Conservation (phyloP, 2,888 invertebrate species). For the Hypomecis atomaria region DNA sequence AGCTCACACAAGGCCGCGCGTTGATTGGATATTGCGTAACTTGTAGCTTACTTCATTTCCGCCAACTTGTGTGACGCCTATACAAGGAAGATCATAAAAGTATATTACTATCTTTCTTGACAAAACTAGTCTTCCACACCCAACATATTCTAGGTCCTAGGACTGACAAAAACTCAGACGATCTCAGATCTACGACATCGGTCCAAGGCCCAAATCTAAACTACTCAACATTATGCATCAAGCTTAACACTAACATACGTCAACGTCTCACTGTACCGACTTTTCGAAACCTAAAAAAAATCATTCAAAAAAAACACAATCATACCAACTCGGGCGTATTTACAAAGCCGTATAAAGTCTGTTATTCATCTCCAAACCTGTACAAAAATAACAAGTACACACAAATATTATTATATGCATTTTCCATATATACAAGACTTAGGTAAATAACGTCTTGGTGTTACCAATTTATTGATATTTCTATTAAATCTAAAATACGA, state of each 20-base stretch:
- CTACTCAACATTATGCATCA: slow-evolving; percentile 26
- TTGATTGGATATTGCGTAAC: too few species aligned
- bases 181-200: too few species aligned
- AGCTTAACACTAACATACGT: slow-evolving; percentile 22
- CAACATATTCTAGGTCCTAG: not conserved
- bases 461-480: slow-evolving; percentile 70
- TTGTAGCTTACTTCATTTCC: too few species aligned
- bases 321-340: slow-evolving; percentile 44
- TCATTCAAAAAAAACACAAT: slow-evolving; percentile 13
- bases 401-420: slow-evolving; percentile 45
- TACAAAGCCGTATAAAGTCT: slow-evolving; percentile 53
- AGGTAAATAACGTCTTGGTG: slow-evolving; percentile 71
- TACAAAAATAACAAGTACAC: slow-evolving; percentile 59
- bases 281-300: slow-evolving; percentile 14
- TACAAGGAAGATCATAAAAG: too few species aligned
- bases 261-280: slow-evolving; percentile 12
- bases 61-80: too few species aligned
- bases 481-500: slow-evolving; percentile 51
- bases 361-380: slow-evolving; percentile 48
- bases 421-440: slow-evolving; percentile 64
- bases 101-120: too few species aligned
- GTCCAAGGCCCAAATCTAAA: slow-evolving; percentile 16
- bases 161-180: slow-evolving; percentile 2
- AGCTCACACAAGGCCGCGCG: too few species aligned
- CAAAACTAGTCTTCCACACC: too few species aligned